Conservation (phyloP, 2,888 invertebrate genomes). For the Nebria salina region DNA sequence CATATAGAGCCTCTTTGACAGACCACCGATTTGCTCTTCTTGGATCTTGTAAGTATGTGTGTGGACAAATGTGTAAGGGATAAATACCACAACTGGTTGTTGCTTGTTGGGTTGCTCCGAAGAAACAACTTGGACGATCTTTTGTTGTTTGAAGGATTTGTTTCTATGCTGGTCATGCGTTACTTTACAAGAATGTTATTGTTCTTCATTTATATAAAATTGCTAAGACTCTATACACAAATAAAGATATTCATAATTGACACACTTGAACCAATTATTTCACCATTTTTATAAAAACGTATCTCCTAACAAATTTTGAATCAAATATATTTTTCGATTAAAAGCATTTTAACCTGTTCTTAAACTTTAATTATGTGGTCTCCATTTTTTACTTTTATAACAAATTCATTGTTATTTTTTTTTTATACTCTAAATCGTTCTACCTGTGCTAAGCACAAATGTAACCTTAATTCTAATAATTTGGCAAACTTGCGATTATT, state of each 20-base stretch:
- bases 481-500: neutral
- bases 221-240: neutral
- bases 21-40: neutral
- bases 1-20: neutral
- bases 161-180: neutral
- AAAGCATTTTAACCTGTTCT: too few relatives aligned
- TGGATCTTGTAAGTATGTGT: neutral
- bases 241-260: too few relatives aligned
- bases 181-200: neutral
- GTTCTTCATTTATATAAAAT: neutral
- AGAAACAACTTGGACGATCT: neutral
- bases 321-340: too few relatives aligned
- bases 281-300: too few relatives aligned
- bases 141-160: neutral
- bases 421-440: neutral
- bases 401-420: neutral
- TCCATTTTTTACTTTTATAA: too few relatives aligned
- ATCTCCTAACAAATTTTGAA: too few relatives aligned
- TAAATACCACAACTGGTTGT: conserved; percentile 1
- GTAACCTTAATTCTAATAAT: neutral
- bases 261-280: too few relatives aligned
- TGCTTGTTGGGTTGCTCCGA: neutral
- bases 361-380: too few relatives aligned
- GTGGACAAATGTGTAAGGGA: neutral
- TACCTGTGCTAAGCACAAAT: neutral